Conservation (phyloP, 1,140 invertebrate genomes). For the Bombus waltoni region DNA sequence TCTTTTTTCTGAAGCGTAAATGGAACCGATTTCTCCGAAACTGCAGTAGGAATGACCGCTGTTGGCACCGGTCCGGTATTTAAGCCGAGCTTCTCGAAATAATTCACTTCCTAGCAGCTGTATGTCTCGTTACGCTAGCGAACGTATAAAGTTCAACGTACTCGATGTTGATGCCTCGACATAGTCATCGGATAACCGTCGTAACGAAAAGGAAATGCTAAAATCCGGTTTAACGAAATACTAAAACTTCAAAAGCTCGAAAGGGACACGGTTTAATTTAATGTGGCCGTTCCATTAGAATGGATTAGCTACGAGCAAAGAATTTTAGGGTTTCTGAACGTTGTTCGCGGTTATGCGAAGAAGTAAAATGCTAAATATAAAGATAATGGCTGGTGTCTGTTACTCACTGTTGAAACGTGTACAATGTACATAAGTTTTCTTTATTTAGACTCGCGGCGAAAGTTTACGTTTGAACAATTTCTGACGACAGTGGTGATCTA, state of each 20-base stretch:
- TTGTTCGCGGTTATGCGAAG: not conserved
- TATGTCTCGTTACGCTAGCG: constrained; percentile 23
- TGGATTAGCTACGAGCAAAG: not conserved
- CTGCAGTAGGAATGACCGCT: constrained; percentile 36
- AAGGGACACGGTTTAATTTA: not conserved
- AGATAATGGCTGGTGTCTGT: not conserved
- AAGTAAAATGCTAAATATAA: not conserved
- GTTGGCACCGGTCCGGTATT: constrained; percentile 42
- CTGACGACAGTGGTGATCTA: not conserved
- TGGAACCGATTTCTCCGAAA: constrained; percentile 31
- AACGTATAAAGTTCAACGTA: constrained; percentile 40
- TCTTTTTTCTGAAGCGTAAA: not conserved
- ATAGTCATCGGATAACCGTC: not conserved
- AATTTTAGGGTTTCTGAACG: not conserved
- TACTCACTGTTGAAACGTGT: not conserved
- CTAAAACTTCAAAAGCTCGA: not conserved
- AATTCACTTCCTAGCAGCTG: constrained; percentile 48
- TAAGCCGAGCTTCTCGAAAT: constrained; percentile 42
- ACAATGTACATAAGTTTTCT: not conserved
- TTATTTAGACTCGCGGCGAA: not conserved
- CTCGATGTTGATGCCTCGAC: constrained; percentile 30
- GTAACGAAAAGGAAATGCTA: not conserved
- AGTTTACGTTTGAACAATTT: too few relatives aligned
- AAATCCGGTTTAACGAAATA: not conserved
- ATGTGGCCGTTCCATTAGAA: not conserved